Conservation (phyloP, 2,888 invertebrate genomes). For the Cyrtodaria siliqua region DNA sequence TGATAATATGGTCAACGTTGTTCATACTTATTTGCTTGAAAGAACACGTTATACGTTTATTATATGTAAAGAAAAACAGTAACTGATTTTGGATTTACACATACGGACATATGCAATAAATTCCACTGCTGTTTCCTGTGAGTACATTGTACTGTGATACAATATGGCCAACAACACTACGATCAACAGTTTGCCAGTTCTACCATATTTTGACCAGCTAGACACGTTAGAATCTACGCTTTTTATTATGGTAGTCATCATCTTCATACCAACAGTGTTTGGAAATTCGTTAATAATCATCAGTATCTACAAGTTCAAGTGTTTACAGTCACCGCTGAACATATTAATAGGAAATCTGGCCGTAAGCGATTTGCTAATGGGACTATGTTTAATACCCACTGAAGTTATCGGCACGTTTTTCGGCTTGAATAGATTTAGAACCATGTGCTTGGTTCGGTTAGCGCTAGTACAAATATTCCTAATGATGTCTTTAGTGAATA, state of each 20-base stretch:
- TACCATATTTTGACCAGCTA: slow-evolving; percentile 15
- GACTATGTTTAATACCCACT: slow-evolving; percentile 27
- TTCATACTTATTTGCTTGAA: no score
- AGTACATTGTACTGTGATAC: no score
- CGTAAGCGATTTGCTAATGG: slow-evolving; percentile 35
- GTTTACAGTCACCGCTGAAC: slow-evolving; percentile 40
- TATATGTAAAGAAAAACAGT: no score
- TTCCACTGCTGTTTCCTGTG: no score
- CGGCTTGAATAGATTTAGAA: slow-evolving; percentile 16
- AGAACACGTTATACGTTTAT: no score
- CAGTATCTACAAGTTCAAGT: slow-evolving; percentile 19
- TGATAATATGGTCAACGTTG: no score
- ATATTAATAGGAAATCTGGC: slow-evolving; percentile 40
- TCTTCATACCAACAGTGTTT: slow-evolving; percentile 38
- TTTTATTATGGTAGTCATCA: slow-evolving; percentile 23
- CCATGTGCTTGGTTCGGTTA: slow-evolving; percentile 26
- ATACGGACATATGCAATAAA: no score
- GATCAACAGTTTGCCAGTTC: background rate
- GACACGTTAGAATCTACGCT: slow-evolving; percentile 28
- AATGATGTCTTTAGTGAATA: slow-evolving; percentile 31
- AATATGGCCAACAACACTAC: slow-evolving; percentile 1
- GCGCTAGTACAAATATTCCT: slow-evolving; percentile 12
- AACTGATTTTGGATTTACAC: no score
- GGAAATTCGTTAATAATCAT: slow-evolving; percentile 46
- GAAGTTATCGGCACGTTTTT: slow-evolving; percentile 38